A percentile compares a stretch with the other conserved stretches of the same genome.
These are phyloP conservation scores for Hippoglossus hippoglossus DNA, from an alignment of 2,797 vertebrate genomes.

Conservation along the genomic window DNA sequence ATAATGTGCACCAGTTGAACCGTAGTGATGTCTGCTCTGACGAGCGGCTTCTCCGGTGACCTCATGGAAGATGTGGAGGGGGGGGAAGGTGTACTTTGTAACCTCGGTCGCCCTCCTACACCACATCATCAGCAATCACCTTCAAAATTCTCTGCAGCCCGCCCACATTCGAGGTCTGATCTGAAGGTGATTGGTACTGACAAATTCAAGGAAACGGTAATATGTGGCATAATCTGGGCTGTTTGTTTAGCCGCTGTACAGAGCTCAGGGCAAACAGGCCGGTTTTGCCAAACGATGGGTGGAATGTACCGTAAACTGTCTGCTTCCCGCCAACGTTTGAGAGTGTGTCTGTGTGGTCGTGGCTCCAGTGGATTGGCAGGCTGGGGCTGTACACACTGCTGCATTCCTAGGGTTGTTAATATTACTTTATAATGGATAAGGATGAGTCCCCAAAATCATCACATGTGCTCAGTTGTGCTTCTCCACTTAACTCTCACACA, in stretches of 20 bases:
- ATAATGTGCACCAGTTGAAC: conserved; percentile 45
- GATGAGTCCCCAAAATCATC: conserved; percentile 35
- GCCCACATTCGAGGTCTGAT: conserved; percentile 56
- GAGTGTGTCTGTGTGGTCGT: conserved; percentile 71
- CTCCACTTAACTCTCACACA: conserved; percentile 5
- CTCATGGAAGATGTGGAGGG: conserved; percentile 33
- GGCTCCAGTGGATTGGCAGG: conserved; percentile 65
- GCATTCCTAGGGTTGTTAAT: conserved; percentile 58
- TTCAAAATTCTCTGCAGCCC: conserved; percentile 55
- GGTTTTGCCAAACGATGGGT: conserved; percentile 73
- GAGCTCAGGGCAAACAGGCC: conserved; percentile 70
- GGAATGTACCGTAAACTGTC: conserved; percentile 72
- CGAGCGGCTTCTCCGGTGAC: conserved; percentile 53
- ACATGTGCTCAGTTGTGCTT: conserved; percentile 25
- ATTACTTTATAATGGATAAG: conserved; percentile 42
- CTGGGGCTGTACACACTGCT: conserved; percentile 53
- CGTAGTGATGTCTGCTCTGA: conserved; percentile 57
- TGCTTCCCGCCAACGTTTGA: conserved; percentile 44
- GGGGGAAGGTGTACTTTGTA: conserved; percentile 39
- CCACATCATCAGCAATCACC: conserved; percentile 70
- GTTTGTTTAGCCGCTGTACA: conserved; percentile 76
- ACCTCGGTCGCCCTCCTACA: conserved; percentile 58
- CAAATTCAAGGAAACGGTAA: conserved; percentile 73
- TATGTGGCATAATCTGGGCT: conserved; percentile 62
- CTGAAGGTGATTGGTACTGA: conserved; percentile 76